A percentile compares a stretch with the other conserved stretches of the same genome.
Evolutionary conservation across 2,113 vertebrate species (phyloP).

Genomic region (Stigmatopora argus): DNA sequence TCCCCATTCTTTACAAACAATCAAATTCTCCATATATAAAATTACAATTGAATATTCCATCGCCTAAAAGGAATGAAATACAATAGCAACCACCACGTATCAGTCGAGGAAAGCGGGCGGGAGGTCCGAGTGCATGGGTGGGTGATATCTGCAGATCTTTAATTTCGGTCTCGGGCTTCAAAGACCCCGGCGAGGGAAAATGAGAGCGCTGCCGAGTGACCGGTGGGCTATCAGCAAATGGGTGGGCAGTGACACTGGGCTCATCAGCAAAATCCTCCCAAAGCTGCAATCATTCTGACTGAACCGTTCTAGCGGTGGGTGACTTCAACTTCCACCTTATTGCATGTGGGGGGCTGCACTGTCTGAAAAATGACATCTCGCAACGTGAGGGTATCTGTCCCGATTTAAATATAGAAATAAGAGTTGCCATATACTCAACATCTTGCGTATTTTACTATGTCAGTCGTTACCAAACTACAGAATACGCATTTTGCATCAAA

Average conservation of each 20-base stretch:
- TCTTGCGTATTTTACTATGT: no score
- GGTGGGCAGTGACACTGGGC: constrained; percentile 6
- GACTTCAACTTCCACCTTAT: neutral
- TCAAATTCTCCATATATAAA: neutral
- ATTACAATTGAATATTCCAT: neutral
- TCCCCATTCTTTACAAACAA: neutral
- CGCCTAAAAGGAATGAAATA: neutral
- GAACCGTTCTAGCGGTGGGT: neutral
- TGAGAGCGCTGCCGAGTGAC: constrained; percentile 6
- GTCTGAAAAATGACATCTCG: neutral
- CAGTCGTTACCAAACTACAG: no score
- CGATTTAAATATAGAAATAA: no score
- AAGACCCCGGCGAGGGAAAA: constrained; percentile 2
- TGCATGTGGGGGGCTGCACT: neutral
- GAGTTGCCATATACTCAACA: no score
- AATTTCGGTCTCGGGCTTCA: neutral
- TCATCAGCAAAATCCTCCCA: neutral
- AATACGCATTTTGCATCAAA: no score
- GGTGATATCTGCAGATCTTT: constrained; percentile 6
- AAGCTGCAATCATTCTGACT: neutral
- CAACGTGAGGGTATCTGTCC: neutral
- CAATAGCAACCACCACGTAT: neutral
- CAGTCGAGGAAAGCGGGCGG: neutral
- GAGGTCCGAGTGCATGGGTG: neutral
- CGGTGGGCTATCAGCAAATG: constrained; percentile 4